Evolutionary conservation across 1,140 invertebrate genomes (phyloP).

Genomic region (Lordiphosa clarofinis): DNA sequence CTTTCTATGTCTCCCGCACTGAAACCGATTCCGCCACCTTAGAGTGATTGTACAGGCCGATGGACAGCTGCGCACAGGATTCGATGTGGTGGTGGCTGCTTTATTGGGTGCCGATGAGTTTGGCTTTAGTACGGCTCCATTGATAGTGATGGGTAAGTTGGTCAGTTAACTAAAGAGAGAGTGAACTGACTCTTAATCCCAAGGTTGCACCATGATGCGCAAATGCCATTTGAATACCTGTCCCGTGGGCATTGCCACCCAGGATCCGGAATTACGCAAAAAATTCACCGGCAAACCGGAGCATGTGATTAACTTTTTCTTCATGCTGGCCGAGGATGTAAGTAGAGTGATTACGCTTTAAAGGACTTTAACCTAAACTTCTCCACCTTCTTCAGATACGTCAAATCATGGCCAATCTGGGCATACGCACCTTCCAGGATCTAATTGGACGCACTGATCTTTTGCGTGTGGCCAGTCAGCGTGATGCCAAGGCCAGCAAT

Average conservation of each 20-base stretch:
- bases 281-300: constrained; percentile 99
- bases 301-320: constrained; percentile 98
- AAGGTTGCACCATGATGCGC: constrained; percentile 99
- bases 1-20: constrained; percentile 62
- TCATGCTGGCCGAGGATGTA: constrained; percentile 98
- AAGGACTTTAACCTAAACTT: background rate
- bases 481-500: constrained; percentile 88
- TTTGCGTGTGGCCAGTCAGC: constrained; percentile 84
- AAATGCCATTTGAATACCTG: constrained; percentile 99
- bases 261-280: constrained; percentile 95
- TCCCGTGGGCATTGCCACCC: constrained; percentile 98
- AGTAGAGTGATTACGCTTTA: constrained; percentile 22
- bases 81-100: constrained; percentile 98
- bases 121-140: constrained; percentile 98
- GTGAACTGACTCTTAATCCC: background rate
- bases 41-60: constrained; percentile 97
- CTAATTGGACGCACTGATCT: constrained; percentile 96
- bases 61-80: constrained; percentile 95
- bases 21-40: constrained; percentile 1
- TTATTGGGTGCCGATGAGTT: constrained; percentile 98
- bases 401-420: constrained; percentile 92
- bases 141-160: constrained; percentile 91
- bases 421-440: constrained; percentile 94
- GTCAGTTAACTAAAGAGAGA: background rate
- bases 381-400: constrained; percentile 83